Evolutionary conservation across 2,888 invertebrate species (phyloP), one percentile per base, ranked within the genome.

Genomic region (Sminthurinus aureus): DNA sequence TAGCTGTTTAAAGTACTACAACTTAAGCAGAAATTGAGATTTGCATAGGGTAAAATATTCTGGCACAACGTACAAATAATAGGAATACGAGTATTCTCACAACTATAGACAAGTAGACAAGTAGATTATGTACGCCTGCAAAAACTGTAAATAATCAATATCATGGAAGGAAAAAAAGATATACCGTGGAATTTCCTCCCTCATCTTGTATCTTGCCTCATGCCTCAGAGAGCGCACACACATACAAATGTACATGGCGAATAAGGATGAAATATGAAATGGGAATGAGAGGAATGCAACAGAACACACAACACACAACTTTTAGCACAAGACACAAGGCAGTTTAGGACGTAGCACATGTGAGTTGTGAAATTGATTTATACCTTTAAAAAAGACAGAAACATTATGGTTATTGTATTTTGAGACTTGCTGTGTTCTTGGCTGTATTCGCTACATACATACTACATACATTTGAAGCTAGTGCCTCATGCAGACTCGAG

Each of bases 301-400:
- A 38, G 3, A n/a, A 20, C 15, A 20, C n/a, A 3, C 67, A 20
- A 15, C 22, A n/a, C n/a, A 8, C 22, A 15, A n/a, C n/a, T 2
- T n/a, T 8, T 20, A 64, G 64, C 15, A 64, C n/a, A n/a, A 9
- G 3, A 64, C n/a, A 67, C 20, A 20, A n/a, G n/a, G 20, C 15
- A 67, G 0, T 20, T 22, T 8, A 22, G 22, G 22, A 67, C n/a
- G 67, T 8, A 67, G 24, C 24, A 24, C 71, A 71, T 24, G 24
- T 24, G 24, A 20, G 24, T 15, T 24, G 20, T 71, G 71, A 71
- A 71, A 24, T 71, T 71, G 71, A 71, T 71, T 71, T 71, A 71
- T 71, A 71, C 71, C n/a, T 26, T 71, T 71, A 24, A 15, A 26
- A 71, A 71, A 71, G 26, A 0, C 3, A 71, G 71, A 71, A 71